These are phyloP conservation scores for Condylura cristata DNA, from an alignment of 2,113 vertebrate genomes.

Conservation along the genomic window DNA sequence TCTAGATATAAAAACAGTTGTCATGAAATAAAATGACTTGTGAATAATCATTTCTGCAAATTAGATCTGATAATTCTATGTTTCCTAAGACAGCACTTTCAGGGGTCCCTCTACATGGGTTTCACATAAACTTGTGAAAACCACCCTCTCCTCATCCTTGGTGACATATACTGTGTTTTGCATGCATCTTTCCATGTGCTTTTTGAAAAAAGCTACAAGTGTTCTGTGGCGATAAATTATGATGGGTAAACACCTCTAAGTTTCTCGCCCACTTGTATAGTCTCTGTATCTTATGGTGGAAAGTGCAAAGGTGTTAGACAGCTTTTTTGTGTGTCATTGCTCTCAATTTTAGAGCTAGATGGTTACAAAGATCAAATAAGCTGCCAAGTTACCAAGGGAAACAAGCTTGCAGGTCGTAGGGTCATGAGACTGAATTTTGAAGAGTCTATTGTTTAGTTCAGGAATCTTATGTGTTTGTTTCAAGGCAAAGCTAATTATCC, in stretches of 20 bases:
- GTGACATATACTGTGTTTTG: no score
- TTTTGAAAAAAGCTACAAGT: slow-evolving; percentile 1
- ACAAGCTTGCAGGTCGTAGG: neutral
- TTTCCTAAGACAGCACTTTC: neutral
- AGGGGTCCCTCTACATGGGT: neutral
- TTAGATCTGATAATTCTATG: neutral
- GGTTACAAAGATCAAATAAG: neutral
- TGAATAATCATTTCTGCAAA: neutral
- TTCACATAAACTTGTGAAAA: slow-evolving; percentile 23
- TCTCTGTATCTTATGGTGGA: neutral
- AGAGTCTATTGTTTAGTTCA: neutral
- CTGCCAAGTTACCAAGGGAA: neutral
- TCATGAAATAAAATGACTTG: neutral
- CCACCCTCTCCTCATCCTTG: neutral
- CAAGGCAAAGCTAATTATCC: neutral
- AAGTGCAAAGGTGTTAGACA: neutral
- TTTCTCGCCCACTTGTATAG: neutral
- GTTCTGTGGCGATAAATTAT: slow-evolving; percentile 10
- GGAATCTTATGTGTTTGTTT: neutral
- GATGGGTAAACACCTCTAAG: neutral
- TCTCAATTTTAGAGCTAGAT: neutral
- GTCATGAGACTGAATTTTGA: neutral
- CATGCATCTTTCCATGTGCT: neutral
- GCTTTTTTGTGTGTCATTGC: neutral
- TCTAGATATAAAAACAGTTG: neutral